phyloP scores from a whole-genome alignment of 2,888 invertebrate genomes.

The Ormyrus rosae region DNA sequence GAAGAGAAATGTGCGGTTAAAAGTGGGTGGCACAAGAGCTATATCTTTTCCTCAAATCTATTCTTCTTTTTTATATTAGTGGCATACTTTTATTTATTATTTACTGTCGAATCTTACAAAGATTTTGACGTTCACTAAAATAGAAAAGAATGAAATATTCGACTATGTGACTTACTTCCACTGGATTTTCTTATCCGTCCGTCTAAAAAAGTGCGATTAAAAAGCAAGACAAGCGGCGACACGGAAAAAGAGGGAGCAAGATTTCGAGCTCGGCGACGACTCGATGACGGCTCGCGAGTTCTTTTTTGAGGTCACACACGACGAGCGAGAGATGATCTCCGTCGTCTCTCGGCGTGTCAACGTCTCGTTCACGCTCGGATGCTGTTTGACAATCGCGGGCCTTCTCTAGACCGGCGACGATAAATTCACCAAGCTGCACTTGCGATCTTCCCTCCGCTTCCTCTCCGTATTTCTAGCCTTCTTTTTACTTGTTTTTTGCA shows the following conservation, averaged over 20 bases:
- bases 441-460: constrained; percentile 2
- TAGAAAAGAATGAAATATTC: too few species aligned
- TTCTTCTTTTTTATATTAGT: too few species aligned
- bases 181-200: too few species aligned
- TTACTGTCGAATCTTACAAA: too few species aligned
- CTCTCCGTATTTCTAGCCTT: background rate
- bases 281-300: constrained; percentile 26
- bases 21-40: too few species aligned
- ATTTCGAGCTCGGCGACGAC: constrained; percentile 3
- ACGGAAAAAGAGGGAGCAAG: background rate
- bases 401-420: constrained; percentile 50
- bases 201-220: constrained; percentile 13
- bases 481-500: background rate
- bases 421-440: constrained; percentile 47
- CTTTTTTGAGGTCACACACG: constrained; percentile 45
- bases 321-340: constrained; percentile 46
- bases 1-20: too few species aligned
- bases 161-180: too few species aligned
- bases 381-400: constrained; percentile 67
- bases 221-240: constrained; percentile 3
- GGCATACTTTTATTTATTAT: too few species aligned
- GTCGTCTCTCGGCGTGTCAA: constrained; percentile 50
- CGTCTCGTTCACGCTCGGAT: constrained; percentile 63
- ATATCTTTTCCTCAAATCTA: too few species aligned
- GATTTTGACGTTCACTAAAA: too few species aligned